Evolutionary conservation across 2,797 vertebrate genomes (phyloP), one percentile per base, ranked within the genome.

Genomic region (Rousettus madagascariensis): DNA sequence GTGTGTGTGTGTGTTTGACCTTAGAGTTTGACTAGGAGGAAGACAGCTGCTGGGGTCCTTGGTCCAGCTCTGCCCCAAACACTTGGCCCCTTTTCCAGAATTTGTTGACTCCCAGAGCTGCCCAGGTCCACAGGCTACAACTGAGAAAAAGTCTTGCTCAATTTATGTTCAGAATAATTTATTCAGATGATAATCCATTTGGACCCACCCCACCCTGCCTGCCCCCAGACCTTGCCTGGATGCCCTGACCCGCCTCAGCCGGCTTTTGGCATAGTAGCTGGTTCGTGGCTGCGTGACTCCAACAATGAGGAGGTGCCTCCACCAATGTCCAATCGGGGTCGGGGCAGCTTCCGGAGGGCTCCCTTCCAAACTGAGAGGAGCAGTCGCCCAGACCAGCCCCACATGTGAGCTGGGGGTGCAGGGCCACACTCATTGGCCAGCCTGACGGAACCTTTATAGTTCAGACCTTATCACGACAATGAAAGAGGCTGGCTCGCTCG

Each of bases 401-500:
- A 10, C 38, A 26, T 26, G 26, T 26, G 85, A 51, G 22, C 43
- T 2, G 5, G 4, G n/a, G 30, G 20, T 3, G 12, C 26, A 41
- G 55, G 57, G 8, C 51, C 69, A 24, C 36, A 43, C 63, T 59
- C 7, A 4, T 3, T 19, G 36, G 17, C 33, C 12, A 16, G n/a
- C 28, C 89, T 2, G n/a, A 17, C 0, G 55, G 46, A 6, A 1
- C 13, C 57, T 79, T 79, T 59, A 10, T 43, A 16, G 15, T 91
- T 63, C 43, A 36, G 5, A 55, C 28, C 46, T 65, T 57, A 5
- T 30, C 41, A 20, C 19, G 9, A 22, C 22, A 51, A 3, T 28
- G 1, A 16, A 57, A 66, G 75, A 26, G 6, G 2, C 69, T 0
- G 13, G 11, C 55, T 16, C 0, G 2, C 43, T 38, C 3, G 1